Evolutionary conservation across 2,797 vertebrate genomes (phyloP), one percentile per base, ranked within the genome.

Genomic region (Lerista edwardsae): DNA sequence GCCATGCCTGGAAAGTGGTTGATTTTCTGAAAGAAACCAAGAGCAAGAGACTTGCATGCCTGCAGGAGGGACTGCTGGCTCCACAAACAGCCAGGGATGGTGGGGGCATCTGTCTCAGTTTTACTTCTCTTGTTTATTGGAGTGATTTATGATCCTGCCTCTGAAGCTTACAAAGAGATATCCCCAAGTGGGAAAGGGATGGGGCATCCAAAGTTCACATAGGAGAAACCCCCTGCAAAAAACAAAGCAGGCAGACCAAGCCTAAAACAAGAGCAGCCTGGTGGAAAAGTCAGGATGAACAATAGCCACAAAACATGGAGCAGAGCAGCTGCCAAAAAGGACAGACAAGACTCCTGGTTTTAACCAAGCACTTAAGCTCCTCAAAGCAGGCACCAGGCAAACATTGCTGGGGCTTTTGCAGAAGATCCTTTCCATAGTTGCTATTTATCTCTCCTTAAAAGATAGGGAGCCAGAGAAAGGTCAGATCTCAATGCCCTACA

Each of bases 1-100:
- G 90, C 95, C 97, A 97, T 97, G 87, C 96, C 96, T 0, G 97
- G 96, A 65, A 97, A 97, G 85, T 97, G 96, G 94, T 96, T 97
- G 92, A 97, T 96, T 94, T 96, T 97, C 97, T 97, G 93, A 71
- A 94, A 92, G 9, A 36, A 67, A 86, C 47, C 19, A 79, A 1
- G 39, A 76, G 78, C 79, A 55, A 1, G 10, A 36, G 39, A 59
- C n/a, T 80, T 51, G 2, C 36, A 9, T 3, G 23, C 8, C 6
- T 39, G 55, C 15, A 27, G 7, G 55, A 27, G 31, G 7, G 51
- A 3, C 12, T 11, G 15, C 25, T 3, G 2, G 12, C 12, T 2
- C 51, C 51, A 55, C 51, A 55, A 6, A 55, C 47, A 47, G 11
- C 14, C 10, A 55, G 15, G 15, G 1, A 17, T 14, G 14, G 15